Evolutionary conservation across 2,888 invertebrate genomes (phyloP).

Genomic region (Sialis fuliginosa): DNA sequence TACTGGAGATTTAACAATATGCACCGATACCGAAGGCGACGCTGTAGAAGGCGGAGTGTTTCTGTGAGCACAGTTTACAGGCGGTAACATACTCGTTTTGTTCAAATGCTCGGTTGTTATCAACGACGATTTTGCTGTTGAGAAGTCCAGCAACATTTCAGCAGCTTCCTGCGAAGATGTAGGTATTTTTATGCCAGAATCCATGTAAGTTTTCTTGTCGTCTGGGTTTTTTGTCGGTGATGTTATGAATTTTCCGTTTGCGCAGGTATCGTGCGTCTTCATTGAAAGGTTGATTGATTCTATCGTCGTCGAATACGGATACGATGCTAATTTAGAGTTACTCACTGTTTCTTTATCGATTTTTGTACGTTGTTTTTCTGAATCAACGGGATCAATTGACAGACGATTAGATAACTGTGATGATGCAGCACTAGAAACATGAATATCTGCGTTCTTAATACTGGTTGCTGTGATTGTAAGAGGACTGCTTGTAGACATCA

Average conservation of each 20-base stretch:
- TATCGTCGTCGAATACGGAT: conserved; percentile 15
- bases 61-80: conserved; percentile 3
- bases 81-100: conserved; percentile 24
- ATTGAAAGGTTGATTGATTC: conserved; percentile 1
- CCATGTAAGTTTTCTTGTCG: conserved; percentile 3
- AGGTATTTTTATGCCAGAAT: conserved; percentile 22
- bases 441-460: neutral
- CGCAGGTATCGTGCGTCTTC: conserved; percentile 9
- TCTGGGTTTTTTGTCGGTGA: conserved; percentile 1
- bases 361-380: neutral
- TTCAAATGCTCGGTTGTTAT: conserved; percentile 28
- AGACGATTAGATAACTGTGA: neutral
- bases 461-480: neutral
- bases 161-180: conserved; percentile 39
- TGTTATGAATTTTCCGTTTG: conserved; percentile 6
- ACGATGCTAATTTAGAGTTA: conserved; percentile 15
- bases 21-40: conserved; percentile 54
- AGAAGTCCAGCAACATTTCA: conserved; percentile 48
- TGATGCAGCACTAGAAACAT: neutral
- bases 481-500: neutral
- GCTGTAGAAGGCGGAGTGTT: conserved; percentile 28
- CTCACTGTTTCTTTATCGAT: conserved; percentile 12
- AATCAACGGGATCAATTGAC: neutral
- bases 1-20: conserved; percentile 60
- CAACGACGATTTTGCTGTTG: conserved; percentile 24